phyloP scores from a whole-genome alignment of 2,113 vertebrate genomes.

The Panurus biarmicus region DNA sequence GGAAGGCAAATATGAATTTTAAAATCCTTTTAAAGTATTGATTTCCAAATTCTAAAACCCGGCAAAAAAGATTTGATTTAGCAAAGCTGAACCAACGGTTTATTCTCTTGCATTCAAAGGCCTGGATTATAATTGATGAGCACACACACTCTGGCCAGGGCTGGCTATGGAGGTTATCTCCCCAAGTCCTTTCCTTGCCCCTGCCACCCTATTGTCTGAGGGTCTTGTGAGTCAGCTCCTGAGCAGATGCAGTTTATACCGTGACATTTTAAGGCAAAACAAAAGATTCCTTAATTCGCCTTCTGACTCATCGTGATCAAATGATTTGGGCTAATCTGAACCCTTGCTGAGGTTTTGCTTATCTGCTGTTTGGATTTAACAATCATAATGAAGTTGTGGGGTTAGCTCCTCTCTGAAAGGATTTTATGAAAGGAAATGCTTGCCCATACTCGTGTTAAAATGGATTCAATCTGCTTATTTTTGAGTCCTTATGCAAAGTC shows the following conservation, averaged over 20 bases:
- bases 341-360: constrained; percentile 55
- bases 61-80: constrained; percentile 4
- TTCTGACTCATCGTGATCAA: constrained; percentile 56
- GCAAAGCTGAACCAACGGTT: neutral
- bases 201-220: constrained; percentile 29
- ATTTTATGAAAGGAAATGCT: constrained; percentile 27
- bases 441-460: neutral
- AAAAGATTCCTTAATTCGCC: constrained; percentile 52
- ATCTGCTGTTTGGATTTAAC: constrained; percentile 31
- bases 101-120: constrained; percentile 29
- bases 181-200: constrained; percentile 42
- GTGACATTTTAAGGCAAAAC: constrained; percentile 58
- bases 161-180: constrained; percentile 38
- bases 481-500: constrained; percentile 13
- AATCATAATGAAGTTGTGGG: constrained; percentile 44
- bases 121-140: constrained; percentile 53
- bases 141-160: neutral
- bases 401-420: constrained; percentile 23
- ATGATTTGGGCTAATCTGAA: constrained; percentile 56
- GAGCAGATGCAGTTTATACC: constrained; percentile 57
- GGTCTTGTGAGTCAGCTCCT: constrained; percentile 58
- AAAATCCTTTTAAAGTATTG: constrained; percentile 46
- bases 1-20: constrained; percentile 22
- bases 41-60: constrained; percentile 42
- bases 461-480: constrained; percentile 30